Conservation (phyloP, 2,888 invertebrate genomes). For the Gonocerus acuteangulatus region DNA sequence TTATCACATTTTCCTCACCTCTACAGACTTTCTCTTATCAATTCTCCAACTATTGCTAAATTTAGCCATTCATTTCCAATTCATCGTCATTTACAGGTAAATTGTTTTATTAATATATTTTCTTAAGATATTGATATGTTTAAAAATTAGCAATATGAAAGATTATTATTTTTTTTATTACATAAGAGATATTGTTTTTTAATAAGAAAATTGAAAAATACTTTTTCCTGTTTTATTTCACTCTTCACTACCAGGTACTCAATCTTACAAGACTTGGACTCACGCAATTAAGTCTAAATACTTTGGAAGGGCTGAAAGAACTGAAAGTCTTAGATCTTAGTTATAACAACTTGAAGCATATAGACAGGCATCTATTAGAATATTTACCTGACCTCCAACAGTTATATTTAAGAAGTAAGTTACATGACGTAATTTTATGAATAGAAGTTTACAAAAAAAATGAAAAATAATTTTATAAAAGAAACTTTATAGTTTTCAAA, state of each 20-base stretch:
- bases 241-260: conserved; percentile 40
- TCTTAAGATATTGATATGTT: too few species aligned
- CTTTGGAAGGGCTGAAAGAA: conserved; percentile 46
- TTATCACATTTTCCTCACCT: conserved; percentile 33
- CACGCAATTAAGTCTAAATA: conserved; percentile 39
- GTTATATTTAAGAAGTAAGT: conserved; percentile 50
- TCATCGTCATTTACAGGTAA: conserved; percentile 28
- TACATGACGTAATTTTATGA: neutral
- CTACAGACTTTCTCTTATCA: conserved; percentile 33
- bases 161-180: too few species aligned
- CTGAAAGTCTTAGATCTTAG: conserved; percentile 50
- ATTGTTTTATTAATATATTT: too few species aligned
- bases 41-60: conserved; percentile 29
- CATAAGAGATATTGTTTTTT: too few species aligned
- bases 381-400: conserved; percentile 44
- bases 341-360: conserved; percentile 48
- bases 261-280: conserved; percentile 43
- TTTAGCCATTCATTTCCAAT: conserved; percentile 30
- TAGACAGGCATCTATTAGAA: conserved; percentile 45
- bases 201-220: neutral
- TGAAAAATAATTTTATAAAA: neutral
- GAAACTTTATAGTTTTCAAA: too few species aligned
- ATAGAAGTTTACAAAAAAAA: neutral
- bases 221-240: neutral
- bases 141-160: too few species aligned